These are phyloP conservation scores for Coregonus sp. DNA, from an alignment of 2,797 vertebrate genomes.

Conservation along the genomic window DNA sequence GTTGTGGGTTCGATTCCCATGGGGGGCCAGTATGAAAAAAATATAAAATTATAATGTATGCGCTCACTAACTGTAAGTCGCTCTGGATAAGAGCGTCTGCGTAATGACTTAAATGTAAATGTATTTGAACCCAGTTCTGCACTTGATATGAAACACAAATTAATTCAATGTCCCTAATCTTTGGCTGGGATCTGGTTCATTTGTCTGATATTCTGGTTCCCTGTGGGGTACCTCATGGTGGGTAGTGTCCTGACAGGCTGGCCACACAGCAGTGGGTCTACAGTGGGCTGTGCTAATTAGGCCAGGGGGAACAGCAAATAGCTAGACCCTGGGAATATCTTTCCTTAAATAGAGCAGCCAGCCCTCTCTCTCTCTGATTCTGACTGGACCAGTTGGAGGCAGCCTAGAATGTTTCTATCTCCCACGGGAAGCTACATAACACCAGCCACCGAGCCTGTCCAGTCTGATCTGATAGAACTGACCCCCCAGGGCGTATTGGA, in stretches of 20 bases:
- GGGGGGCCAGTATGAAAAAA: too few relatives aligned
- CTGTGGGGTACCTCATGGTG: slow-evolving; percentile 43
- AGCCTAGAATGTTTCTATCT: slow-evolving; percentile 45
- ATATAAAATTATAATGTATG: too few relatives aligned
- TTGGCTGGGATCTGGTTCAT: slow-evolving; percentile 47
- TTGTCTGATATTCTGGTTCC: slow-evolving; percentile 33
- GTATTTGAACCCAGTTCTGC: too few relatives aligned
- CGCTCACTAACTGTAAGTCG: too few relatives aligned
- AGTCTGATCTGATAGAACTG: background rate
- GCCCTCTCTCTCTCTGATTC: background rate
- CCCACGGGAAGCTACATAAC: slow-evolving; percentile 55
- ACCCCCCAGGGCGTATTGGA: slow-evolving; percentile 35
- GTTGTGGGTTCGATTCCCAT: too few relatives aligned
- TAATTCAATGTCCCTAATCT: slow-evolving; percentile 36
- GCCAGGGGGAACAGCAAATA: slow-evolving; percentile 59
- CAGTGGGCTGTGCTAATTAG: slow-evolving; percentile 45
- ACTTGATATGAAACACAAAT: background rate
- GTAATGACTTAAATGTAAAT: too few relatives aligned
- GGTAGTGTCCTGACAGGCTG: background rate
- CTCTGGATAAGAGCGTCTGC: too few relatives aligned
- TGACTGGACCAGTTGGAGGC: slow-evolving; percentile 21
- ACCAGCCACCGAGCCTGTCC: slow-evolving; percentile 26
- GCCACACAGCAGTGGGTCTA: background rate
- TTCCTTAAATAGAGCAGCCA: slow-evolving; percentile 72
- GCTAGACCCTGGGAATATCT: slow-evolving; percentile 68